Base-by-base conservation (phyloP, 2,797 vertebrate species). In the Enteromius unitaeniatus region DNA sequence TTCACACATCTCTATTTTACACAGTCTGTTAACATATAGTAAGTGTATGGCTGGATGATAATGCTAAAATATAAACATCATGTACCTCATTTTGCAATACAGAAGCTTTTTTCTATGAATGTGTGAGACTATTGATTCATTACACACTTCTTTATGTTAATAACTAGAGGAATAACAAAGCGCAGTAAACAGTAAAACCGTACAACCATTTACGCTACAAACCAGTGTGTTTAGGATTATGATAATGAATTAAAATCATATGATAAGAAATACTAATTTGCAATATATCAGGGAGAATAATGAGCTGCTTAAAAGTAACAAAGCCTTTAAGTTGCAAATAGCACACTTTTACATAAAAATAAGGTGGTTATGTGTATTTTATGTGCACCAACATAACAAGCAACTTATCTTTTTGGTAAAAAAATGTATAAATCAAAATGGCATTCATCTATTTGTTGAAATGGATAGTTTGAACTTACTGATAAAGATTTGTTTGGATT, bases 1-100 rank as follows among this genome's bases (percentile, higher is more conserved):
- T 73, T 79, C 84, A 79, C 82, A 86, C 68, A 83, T 86, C 87
- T 88, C 78, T 68, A 69, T 88, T 84, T 76, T 31, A 31, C 74
- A 72, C 74, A 78, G 28, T 78, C 26, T 21, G 60, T 47, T 69
- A 60, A 58, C 64, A 60, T 77, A 17, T 40, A 31, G 14, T 51
- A 55, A 80, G 51, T 72, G n/a, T 28, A 49, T 34, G 9, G 21
- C 13, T 80, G 65, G 21, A 34, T 2, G 6, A 65, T 62, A n/a
- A 64, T 26, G 34, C 28, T 47, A 21, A 28, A 64, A 78, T 37
- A 42, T 40, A 34, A n/a, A 26, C 34, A 42, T 21, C 26, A 15
- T 64, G 26, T 26, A 15, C 14, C 60, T 31, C 31, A 28, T 62
- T 60, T 62, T 28, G 4, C 60, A 62, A 15, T 3, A 2, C 13